Evolutionary conservation across 2,797 vertebrate genomes (phyloP).

Genomic region (Phrynocephalus guinanensis): DNA sequence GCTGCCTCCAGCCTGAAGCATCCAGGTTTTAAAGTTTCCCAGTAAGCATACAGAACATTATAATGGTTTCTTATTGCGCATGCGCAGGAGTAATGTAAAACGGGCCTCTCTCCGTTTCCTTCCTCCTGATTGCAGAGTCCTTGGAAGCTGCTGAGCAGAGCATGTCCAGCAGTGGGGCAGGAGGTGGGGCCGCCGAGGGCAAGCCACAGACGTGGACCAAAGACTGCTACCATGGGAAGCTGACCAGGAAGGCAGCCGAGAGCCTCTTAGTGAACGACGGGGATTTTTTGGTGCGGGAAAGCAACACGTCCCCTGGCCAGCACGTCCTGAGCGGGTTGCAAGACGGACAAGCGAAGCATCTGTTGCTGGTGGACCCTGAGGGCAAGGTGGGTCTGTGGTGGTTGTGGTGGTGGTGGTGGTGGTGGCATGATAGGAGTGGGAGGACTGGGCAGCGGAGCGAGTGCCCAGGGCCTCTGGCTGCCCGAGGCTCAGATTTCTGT

Average conservation of each 20-base stretch:
- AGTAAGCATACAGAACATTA: neutral
- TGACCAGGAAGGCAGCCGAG: constrained; percentile 89
- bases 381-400: constrained; percentile 83
- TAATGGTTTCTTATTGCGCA: neutral
- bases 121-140: constrained; percentile 71
- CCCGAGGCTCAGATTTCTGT: neutral
- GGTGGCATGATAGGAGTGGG: neutral
- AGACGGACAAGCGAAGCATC: constrained; percentile 86
- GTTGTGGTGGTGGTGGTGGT: no score
- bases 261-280: constrained; percentile 86
- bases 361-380: constrained; percentile 91
- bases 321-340: constrained; percentile 93
- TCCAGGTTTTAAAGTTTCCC: no score
- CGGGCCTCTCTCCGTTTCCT: neutral
- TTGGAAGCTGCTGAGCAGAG: constrained; percentile 74
- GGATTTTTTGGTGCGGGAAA: constrained; percentile 93
- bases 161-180: constrained; percentile 62
- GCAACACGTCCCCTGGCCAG: constrained; percentile 87
- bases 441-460: no score
- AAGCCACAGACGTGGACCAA: constrained; percentile 83
- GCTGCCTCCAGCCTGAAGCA: no score
- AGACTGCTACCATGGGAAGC: constrained; percentile 90
- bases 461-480: neutral
- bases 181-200: constrained; percentile 67
- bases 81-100: neutral